Evolutionary conservation across 2,888 invertebrate species (phyloP), one percentile per base, ranked within the genome.

Genomic region (Ferrisia virgata): DNA sequence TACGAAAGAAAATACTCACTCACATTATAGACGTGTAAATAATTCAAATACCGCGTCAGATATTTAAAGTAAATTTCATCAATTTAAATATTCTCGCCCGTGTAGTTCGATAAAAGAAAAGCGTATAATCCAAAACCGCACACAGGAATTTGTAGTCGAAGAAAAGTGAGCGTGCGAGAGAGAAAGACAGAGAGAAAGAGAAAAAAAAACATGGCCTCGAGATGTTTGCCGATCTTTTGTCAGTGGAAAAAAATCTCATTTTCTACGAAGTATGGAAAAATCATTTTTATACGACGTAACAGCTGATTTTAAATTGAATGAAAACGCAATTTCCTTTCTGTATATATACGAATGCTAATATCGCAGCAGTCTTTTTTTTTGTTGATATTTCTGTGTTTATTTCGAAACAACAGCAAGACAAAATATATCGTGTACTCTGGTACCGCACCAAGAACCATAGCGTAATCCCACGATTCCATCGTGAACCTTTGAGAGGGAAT

Each of bases 221-320:
- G 64, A 64, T 28, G 64, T 64, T 64, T 64, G 3, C 13, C 64
- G 64, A 64, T 64, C 28, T 64, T 64, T 64, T 64, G 31, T 64
- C 28, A 28, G 25, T 28, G 28, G 31, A 39, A 28, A 64, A 28
- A 43, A 64, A 64, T 64, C 64, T 64, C 64, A 64, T 64, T 64
- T 64, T 28, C 64, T 15, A 13, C 64, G 13, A 64, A 64, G 64
- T 64, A 64, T 64, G 64, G 64, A 64, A 64, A 64, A 64, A 64
- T 64, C 64, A 64, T 64, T 64, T 64, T 64, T 64, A 64, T 64
- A 64, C 64, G 28, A 64, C 64, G 64, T 64, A 64, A 64, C 64
- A 64, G 64, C 64, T 64, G 64, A 64, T 64, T 64, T 64, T 64
- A 64, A 64, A 64, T 64, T 64, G 64, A 64, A 64, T 64, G 64